Conservation (phyloP, 2,888 invertebrate genomes). For the Drosophila affinis region DNA sequence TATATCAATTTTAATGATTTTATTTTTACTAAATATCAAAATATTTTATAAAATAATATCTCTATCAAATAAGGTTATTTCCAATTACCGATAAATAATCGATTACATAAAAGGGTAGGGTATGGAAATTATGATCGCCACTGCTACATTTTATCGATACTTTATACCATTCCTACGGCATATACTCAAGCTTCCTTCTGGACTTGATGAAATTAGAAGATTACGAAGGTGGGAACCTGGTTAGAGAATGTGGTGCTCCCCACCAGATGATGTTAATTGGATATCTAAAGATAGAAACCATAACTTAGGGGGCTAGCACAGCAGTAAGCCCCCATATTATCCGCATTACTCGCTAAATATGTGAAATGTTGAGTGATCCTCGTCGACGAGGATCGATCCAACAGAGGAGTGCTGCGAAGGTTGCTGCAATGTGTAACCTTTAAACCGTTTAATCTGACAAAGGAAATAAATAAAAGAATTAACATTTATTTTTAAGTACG, state of each 20-base stretch:
- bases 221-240: conserved; percentile 8
- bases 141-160: background rate
- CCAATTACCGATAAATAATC: background rate
- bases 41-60: background rate
- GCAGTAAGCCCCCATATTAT: conserved; percentile 20
- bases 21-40: background rate
- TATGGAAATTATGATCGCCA: background rate
- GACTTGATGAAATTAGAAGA: conserved; percentile 23
- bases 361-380: conserved; percentile 36
- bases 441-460: conserved; percentile 80
- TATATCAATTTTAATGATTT: too few relatives aligned
- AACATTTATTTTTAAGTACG: conserved; percentile 79
- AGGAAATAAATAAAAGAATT: conserved; percentile 80
- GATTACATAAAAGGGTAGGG: background rate
- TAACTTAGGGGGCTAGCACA: background rate
- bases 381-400: background rate
- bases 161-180: background rate
- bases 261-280: background rate
- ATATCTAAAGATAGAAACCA: background rate
- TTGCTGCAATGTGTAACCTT: conserved; percentile 57
- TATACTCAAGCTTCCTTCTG: background rate
- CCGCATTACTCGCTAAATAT: conserved; percentile 13
- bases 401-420: background rate
- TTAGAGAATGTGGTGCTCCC: background rate
- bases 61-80: background rate